Conservation (phyloP, 2,113 vertebrate genomes). For the Hemicordylus capensis region DNA sequence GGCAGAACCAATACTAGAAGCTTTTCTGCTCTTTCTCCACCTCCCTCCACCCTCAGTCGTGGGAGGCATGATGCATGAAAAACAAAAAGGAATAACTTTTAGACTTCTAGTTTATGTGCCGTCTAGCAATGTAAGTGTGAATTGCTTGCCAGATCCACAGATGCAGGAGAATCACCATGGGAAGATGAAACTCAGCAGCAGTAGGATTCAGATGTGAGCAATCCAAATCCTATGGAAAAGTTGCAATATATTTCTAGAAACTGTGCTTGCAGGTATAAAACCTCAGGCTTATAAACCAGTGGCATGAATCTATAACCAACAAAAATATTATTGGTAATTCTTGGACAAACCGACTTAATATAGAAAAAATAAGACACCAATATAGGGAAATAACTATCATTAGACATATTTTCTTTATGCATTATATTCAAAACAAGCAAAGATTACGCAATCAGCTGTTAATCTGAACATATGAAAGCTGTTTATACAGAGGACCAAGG, state of each 20-base stretch:
- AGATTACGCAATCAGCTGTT: background rate
- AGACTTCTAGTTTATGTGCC: constrained; percentile 33
- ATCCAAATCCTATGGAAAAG: constrained; percentile 63
- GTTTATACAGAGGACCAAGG: background rate
- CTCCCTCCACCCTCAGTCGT: background rate
- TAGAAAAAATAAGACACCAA: constrained; percentile 35
- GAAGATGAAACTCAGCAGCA: constrained; percentile 56
- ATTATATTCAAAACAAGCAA: background rate
- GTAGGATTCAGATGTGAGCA: constrained; percentile 65
- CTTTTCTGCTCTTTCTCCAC: constrained; percentile 17
- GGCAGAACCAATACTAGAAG: constrained; percentile 29
- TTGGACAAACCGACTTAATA: constrained; percentile 8
- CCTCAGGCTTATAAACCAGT: constrained; percentile 55
- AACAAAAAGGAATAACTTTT: constrained; percentile 33
- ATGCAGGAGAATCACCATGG: constrained; percentile 36
- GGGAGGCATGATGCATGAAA: constrained; percentile 55
- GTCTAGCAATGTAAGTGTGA: constrained; percentile 50
- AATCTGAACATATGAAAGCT: background rate
- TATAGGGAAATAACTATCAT: constrained; percentile 46
- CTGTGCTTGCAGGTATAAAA: constrained; percentile 68
- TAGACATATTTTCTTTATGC: constrained; percentile 2
- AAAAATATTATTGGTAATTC: constrained; percentile 20
- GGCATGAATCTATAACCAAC: constrained; percentile 57
- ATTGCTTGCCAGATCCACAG: constrained; percentile 48
- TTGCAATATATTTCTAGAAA: constrained; percentile 58